A percentile compares a stretch with the other conserved stretches of the same genome.
These are phyloP conservation scores for Hermaeophaga mercurialis DNA, from an alignment of 2,888 invertebrate genomes.

Conservation along the genomic window DNA sequence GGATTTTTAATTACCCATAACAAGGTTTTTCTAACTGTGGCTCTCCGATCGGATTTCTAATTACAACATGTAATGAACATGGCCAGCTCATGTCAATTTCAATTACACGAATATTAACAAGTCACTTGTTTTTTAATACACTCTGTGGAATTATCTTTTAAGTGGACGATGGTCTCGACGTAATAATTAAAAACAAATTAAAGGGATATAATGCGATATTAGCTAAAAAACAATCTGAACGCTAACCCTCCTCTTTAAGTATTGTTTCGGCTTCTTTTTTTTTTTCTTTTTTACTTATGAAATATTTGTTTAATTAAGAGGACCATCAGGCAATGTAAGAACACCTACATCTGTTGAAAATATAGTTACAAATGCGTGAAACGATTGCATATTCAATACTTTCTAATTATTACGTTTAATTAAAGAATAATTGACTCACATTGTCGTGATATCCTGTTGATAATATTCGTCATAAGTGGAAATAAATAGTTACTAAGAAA, in stretches of 20 bases:
- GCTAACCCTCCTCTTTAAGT: neutral
- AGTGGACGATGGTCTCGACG: conserved; percentile 27
- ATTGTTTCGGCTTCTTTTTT: neutral
- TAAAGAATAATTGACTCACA: conserved; percentile 26
- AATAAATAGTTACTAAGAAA: conserved; percentile 3
- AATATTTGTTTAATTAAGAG: too few species aligned
- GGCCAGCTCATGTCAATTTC: conserved; percentile 54
- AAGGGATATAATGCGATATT: conserved; percentile 29
- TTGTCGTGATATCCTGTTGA: conserved; percentile 34
- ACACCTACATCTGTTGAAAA: too few species aligned
- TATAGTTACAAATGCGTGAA: too few species aligned
- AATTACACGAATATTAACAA: conserved; percentile 53
- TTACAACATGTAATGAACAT: conserved; percentile 54
- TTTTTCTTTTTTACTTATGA: neutral
- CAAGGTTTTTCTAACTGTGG: conserved; percentile 55
- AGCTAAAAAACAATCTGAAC: conserved; percentile 15
- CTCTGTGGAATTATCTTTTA: conserved; percentile 33
- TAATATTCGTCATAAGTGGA: conserved; percentile 29
- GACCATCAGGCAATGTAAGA: too few species aligned
- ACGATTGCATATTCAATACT: too few species aligned
- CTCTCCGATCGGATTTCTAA: conserved; percentile 54
- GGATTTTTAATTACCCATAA: conserved; percentile 58
- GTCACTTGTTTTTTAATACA: conserved; percentile 40
- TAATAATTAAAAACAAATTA: conserved; percentile 37
- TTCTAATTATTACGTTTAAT: conserved; percentile 2